Base-by-base conservation (phyloP, 2,113 vertebrate species). In the Bostrychus sinensis region DNA sequence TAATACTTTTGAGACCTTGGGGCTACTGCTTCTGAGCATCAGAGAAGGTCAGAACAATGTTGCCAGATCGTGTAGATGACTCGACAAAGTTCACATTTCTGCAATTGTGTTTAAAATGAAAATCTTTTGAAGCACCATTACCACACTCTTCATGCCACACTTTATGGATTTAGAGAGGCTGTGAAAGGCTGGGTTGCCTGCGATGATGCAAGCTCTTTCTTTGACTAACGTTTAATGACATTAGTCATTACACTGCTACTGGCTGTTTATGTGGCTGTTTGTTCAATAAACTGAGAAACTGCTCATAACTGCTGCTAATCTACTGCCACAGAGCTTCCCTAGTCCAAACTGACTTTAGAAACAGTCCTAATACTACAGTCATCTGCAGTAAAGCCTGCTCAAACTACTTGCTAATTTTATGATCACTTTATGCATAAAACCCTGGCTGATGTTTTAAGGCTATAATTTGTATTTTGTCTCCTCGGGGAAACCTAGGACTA, bases 141-240 rank as follows among this genome's bases (percentile, higher is more conserved):
- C 86, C 77, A 65, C 80, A 67, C 80, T 86, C 79, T 78, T 39
- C 83, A 80, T 63, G 65, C 67, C 69, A 69, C 78, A 75, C 88
- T 87, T 90, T 90, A 89, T 66, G 71, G 41, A 91, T 90, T 91
- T 72, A 75, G 82, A 88, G 63, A 85, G 83, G n/a, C n/a, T n/a
- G n/a, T n/a, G n/a, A 86, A 88, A 89, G 75, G 81, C 86, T 88
- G n/a, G n/a, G n/a, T n/a, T n/a, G n/a, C 77, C 83, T 82, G 77
- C 83, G 86, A 87, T 56, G 54, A 69, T 72, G 72, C 81, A 77
- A 79, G 46, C 28, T 62, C 77, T 83, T 88, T 81, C 76, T 75
- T 85, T 37, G 75, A 83, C 78, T 62, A 70, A 19, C 76, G 72
- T 78, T 72, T 86, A 89, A 89, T 84, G 77, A 73, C 34, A 70